Base-by-base conservation (phyloP, 2,797 vertebrate genomes). In the Pipistrellus kuhlii region DNA sequence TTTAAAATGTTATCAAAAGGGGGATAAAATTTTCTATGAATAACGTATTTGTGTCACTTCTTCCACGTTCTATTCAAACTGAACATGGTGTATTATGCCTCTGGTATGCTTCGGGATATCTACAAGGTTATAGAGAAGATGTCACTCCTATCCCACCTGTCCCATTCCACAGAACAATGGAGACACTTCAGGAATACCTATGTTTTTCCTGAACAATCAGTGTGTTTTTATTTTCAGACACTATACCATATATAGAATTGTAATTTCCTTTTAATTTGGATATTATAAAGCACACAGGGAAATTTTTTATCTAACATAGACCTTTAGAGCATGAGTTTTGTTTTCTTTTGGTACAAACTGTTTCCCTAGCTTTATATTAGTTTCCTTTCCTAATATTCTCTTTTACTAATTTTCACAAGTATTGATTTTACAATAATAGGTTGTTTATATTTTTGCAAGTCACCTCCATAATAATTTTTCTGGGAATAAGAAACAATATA, bases 321-420 rank as follows among this genome's bases (percentile, higher is more conserved):
- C 53, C 15, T 5, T 71, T 15, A 91, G 13, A 78, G 21, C 17
- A 51, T 17, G 66, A 2, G 30, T 27, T 69, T 71, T 69, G 20
- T 32, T 68, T 76, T 85, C 35, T 85, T 85, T 85, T 46, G n/a
- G 21, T 69, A 82, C 76, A 57, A 91, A 91, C 6, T 57, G 1
- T n/a, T 94, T 55, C n/a, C 13, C 17, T 57, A 14, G 18, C 62
- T 85, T 59, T 84, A 25, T 73, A 82, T 82, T 89, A n/a, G 10
- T 46, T 81, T 57, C n/a, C 59, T 62, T 62, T 32, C 30, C 8
- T 64, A 62, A 71, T 80, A 68, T 53, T 59, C n/a, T 68, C 53
- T 82, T 73, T 85, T 46, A 35, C 15, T 91, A 32, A 83, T 68
- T 86, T 59, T 30, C 5, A 71, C 55, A 46, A 71, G 18, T 88